phyloP scores from a whole-genome alignment of 1,140 invertebrate species.

The Pemphigus obesinymphae region DNA sequence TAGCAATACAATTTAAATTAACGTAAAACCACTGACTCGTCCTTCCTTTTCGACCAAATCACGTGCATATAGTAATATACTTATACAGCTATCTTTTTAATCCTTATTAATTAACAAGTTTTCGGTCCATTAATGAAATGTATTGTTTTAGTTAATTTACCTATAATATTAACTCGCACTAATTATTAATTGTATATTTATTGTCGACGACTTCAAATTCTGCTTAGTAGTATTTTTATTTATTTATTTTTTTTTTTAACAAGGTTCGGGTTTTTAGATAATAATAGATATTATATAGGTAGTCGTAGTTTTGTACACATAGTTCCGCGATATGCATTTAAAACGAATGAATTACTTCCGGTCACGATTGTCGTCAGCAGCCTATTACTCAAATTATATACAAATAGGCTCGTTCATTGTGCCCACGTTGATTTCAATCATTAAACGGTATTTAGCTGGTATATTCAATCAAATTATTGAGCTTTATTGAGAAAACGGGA shows the following conservation, averaged over 20 bases:
- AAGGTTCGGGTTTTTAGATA: no score
- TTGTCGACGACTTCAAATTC: no score
- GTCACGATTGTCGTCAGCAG: background rate
- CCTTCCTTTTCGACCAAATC: background rate
- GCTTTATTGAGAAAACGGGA: no score
- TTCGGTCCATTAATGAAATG: no score
- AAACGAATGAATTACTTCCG: background rate
- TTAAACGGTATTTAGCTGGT: background rate
- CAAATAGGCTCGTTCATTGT: background rate
- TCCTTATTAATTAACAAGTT: background rate
- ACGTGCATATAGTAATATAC: background rate
- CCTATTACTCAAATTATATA: no score
- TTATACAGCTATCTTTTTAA: background rate
- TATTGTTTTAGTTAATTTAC: no score
- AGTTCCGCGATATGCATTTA: background rate
- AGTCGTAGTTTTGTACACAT: background rate
- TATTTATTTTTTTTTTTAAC: no score
- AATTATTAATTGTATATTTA: background rate
- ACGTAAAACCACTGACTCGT: background rate
- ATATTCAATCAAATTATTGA: no score
- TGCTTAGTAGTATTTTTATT: no score
- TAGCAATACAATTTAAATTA: background rate
- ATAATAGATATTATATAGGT: background rate
- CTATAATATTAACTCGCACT: background rate
- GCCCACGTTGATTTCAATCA: background rate